Evolutionary conservation across 2,888 invertebrate species (phyloP), one percentile per base, ranked within the genome.

Genomic region (Phalera bucephala): DNA sequence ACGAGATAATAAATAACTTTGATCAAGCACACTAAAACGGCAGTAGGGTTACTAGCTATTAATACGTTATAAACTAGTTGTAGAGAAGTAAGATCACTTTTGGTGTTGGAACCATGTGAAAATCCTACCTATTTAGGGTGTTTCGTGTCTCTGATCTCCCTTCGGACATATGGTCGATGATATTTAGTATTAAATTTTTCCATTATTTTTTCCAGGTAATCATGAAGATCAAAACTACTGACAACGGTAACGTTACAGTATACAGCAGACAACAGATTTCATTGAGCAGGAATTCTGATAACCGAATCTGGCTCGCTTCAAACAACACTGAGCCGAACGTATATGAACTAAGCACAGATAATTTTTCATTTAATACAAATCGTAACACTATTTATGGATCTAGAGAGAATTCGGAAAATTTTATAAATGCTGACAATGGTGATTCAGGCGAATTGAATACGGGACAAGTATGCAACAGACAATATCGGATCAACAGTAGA

Each of bases 131-230:
- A n/a, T n/a, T n/a, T n/a, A n/a, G n/a, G n/a, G n/a, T n/a, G n/a
- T n/a, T n/a, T n/a, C n/a, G n/a, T n/a, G n/a, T n/a, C n/a, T n/a
- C n/a, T n/a, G n/a, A n/a, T n/a, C n/a, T n/a, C n/a, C n/a, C n/a
- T n/a, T n/a, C n/a, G n/a, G n/a, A n/a, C n/a, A n/a, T n/a, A n/a
- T n/a, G n/a, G n/a, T n/a, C n/a, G n/a, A n/a, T n/a, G n/a, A n/a
- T n/a, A n/a, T n/a, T n/a, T n/a, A n/a, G n/a, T n/a, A n/a, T n/a
- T n/a, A n/a, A n/a, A n/a, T n/a, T n/a, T n/a, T n/a, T n/a, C n/a
- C n/a, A n/a, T n/a, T n/a, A n/a, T n/a, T n/a, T n/a, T n/a, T 77
- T 78, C 15, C 81, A 88, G 88, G 64, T 72, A 77, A 81, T 51
- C 67, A 88, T 88, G 88, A 81, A 68, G 75, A 78, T 86, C 66